phyloP scores from a whole-genome alignment of 2,888 invertebrate genomes.

The Lordiphosa fenestrarum region DNA sequence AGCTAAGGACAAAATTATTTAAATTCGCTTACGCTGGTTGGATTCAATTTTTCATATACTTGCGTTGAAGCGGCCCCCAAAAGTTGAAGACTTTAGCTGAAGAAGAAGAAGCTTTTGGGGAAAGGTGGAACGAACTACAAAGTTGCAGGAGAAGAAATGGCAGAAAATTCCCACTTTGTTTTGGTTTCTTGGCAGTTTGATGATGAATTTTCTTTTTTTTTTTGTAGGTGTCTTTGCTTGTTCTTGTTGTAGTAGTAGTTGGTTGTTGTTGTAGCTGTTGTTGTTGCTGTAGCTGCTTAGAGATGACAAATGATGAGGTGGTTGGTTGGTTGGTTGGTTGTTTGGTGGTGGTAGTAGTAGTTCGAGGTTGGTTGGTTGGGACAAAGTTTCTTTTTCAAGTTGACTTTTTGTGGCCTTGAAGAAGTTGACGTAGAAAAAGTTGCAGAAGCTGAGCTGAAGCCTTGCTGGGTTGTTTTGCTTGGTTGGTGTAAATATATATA shows the following conservation, averaged over 20 bases:
- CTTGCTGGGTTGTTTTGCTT: constrained; percentile 33
- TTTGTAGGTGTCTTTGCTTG: not conserved
- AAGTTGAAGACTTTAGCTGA: constrained; percentile 9
- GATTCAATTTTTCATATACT: not conserved
- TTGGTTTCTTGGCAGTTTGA: too few relatives aligned
- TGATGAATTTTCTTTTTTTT: too few relatives aligned
- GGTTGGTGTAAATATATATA: constrained; percentile 11
- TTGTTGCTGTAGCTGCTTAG: constrained; percentile 36
- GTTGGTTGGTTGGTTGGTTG: constrained; percentile 38
- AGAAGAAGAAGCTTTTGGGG: constrained; percentile 9
- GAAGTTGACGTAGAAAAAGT: too few relatives aligned
- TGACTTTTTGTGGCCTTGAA: too few relatives aligned
- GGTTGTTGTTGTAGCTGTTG: constrained; percentile 14
- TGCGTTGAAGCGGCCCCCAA: constrained; percentile 29
- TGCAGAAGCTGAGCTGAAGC: too few relatives aligned
- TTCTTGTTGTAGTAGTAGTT: constrained; percentile 8
- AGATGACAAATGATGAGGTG: constrained; percentile 35
- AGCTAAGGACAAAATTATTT: constrained; percentile 11
- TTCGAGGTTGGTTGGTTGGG: constrained; percentile 28
- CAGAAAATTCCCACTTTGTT: not conserved
- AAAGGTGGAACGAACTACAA: constrained; percentile 26
- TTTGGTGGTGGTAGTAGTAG: constrained; percentile 22
- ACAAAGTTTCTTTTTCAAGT: too few relatives aligned
- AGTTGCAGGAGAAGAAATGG: constrained; percentile 12
- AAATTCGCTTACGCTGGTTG: constrained; percentile 15